These are phyloP conservation scores for Aporophyla lueneburgensis DNA, from an alignment of 2,888 invertebrate species.

Conservation along the genomic window DNA sequence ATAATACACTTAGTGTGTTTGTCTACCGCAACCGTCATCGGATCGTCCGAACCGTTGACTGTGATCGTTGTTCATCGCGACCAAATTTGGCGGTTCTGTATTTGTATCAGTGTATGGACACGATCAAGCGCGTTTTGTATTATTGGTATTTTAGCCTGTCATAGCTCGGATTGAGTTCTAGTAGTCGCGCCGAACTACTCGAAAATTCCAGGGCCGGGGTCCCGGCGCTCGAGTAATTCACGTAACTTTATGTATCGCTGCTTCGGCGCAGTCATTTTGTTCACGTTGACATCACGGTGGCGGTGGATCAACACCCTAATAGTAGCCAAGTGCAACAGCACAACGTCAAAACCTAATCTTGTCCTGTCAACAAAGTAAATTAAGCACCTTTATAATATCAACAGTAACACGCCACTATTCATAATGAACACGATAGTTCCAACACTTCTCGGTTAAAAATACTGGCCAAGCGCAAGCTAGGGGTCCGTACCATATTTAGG, in stretches of 20 bases:
- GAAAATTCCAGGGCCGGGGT: neutral
- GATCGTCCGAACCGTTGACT: neutral
- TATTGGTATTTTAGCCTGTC: neutral
- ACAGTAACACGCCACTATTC: slow-evolving; percentile 57
- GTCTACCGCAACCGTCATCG: too few relatives aligned
- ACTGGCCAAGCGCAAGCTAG: neutral
- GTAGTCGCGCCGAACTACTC: neutral
- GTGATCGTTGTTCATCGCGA: neutral
- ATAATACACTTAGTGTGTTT: neutral
- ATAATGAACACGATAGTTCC: slow-evolving; percentile 51
- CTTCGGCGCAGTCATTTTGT: neutral
- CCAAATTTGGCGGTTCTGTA: neutral
- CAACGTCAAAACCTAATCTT: slow-evolving; percentile 40
- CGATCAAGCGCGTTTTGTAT: neutral
- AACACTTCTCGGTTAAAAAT: slow-evolving; percentile 44
- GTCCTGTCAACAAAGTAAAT: slow-evolving; percentile 51
- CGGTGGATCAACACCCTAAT: neutral
- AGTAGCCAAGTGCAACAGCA: slow-evolving; percentile 25
- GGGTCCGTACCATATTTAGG: slow-evolving; percentile 14
- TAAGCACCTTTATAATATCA: slow-evolving; percentile 41
- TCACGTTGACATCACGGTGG: neutral
- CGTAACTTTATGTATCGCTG: neutral
- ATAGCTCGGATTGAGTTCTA: neutral
- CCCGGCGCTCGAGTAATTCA: neutral
- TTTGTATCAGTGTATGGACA: neutral